Base-by-base conservation (phyloP, 1,140 invertebrate species). In the Diuraphis noxia region DNA sequence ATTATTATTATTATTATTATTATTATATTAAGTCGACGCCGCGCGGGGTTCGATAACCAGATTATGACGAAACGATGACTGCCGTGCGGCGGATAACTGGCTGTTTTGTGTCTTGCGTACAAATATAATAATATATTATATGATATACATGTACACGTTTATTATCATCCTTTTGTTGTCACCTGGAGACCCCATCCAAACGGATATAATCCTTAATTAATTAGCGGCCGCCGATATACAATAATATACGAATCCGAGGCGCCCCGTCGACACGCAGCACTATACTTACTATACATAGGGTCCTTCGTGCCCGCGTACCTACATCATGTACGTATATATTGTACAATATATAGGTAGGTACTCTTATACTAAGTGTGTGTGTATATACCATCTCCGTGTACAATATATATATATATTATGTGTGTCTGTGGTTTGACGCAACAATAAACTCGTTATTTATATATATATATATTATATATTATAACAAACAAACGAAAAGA, bases 171-270 rank as follows among this genome's bases (percentile, higher is more conserved):
- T 89, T 77, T 89, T 89, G 88, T 89, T 89, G 88, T 89, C 88
- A 89, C 88, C 63, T 89, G 88, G 40, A 23, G 43, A 46, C 86
- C 88, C 87, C 87, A 52, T 63, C 49, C 38, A 79, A 89, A 89
- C 88, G 88, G 63, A 79, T 79, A 89, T 89, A 89, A 89, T 89
- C 88, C 88, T 89, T 89, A 89, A 89, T 89, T 89, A 89, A 89
- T 89, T 89, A 89, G 63, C 88, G 63, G 49, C 63, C 63, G 40
- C 41, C 82, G 81, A 84, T 25, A 38, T 56, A 63, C 10, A 63
- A 9, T 8, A 9, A 63, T 63, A 63, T 88, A 88, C 52, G 46
- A 52, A 87, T 21, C 30, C 38, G 23, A 34, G 87, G 25, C 88
- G 56, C 63, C 88, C 88, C 63, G 56, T 41, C 87, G 87, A 40